Base-by-base conservation (phyloP, 1,140 invertebrate genomes). In the Ephestia elutella region DNA sequence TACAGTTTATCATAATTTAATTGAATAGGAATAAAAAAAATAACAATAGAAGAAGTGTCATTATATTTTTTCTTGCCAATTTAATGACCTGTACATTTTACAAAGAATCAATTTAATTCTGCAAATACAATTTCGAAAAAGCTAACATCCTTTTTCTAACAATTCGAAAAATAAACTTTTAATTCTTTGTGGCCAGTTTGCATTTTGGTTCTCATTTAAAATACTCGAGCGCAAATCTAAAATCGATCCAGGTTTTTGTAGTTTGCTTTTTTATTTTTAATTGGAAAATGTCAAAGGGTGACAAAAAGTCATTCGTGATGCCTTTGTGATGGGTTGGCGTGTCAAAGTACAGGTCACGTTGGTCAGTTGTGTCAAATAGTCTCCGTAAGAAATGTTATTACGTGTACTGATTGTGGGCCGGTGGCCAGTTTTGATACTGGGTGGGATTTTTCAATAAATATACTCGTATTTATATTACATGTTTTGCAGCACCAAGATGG, bases 311-410 rank as follows among this genome's bases (percentile, higher is more conserved):
- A 21, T 17, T 59, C 49, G 57, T 59, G 50, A 25, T 21, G 13
- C 20, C 1, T 8, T 44, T 28, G 59, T 55, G 59, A 49, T 32
- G 35, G 44, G 35, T 15, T 13, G 32, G 35, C 73, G 70, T 75
- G 63, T 57, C 69, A 50, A 73, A 75, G 68, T 54, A 70, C 54
- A 71, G 77, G 73, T 80, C 77, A 77, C 75, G 77, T 54, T 60
- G 59, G 60, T 64, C 65, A 66, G 54, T 62, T 59, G 28, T 50
- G 10, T 19, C 55, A n/a, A 50, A 57, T 58, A 62, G 63, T 58
- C 57, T 56, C 35, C 53, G 25, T 49, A 66, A 57, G 55, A 62
- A 65, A 60, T 50, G 51, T 38, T 60, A 57, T 21, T 71, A 63
- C 32, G 10, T 59, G 30, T 49, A 61, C 57, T 30, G 18, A 59